Percentiles rank a stretch among this genome's conserved stretches.
Evolutionary conservation across 2,113 vertebrate genomes (phyloP).

Genomic region (Crotalus horridus): DNA sequence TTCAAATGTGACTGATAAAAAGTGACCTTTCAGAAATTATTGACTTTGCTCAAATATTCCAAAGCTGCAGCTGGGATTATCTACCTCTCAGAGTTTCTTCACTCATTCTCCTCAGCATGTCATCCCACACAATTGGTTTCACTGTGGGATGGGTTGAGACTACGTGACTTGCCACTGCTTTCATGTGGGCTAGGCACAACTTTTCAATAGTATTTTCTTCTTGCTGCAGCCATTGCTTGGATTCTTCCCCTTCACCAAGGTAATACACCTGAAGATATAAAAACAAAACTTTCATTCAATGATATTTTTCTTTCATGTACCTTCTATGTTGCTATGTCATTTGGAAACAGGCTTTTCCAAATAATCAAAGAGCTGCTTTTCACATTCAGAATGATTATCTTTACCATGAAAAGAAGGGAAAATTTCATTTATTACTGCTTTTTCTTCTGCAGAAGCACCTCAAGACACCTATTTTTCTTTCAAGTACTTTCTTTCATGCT

Average conservation of each 20-base stretch:
- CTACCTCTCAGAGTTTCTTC: conserved; percentile 80
- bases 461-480: too few relatives aligned
- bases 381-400: neutral
- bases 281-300: neutral
- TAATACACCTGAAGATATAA: conserved; percentile 80
- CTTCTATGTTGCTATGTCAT: neutral
- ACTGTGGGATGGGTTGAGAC: conserved; percentile 70
- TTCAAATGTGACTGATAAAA: neutral
- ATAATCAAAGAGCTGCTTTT: neutral
- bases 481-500: too few relatives aligned
- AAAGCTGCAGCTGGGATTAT: neutral
- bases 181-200: conserved; percentile 85
- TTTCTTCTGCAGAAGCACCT: neutral
- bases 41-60: neutral
- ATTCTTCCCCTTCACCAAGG: conserved; percentile 87
- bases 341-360: neutral
- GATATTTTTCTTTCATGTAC: neutral
- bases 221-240: conserved; percentile 78
- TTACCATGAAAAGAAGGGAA: neutral
- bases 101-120: conserved; percentile 86
- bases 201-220: conserved; percentile 69
- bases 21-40: neutral
- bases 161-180: conserved; percentile 76
- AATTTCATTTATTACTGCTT: neutral
- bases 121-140: conserved; percentile 88